These are phyloP conservation scores for Bolinopsis microptera DNA, from an alignment of 37 sponge, comb jelly and placozoan genomes.

Conservation along the genomic window DNA sequence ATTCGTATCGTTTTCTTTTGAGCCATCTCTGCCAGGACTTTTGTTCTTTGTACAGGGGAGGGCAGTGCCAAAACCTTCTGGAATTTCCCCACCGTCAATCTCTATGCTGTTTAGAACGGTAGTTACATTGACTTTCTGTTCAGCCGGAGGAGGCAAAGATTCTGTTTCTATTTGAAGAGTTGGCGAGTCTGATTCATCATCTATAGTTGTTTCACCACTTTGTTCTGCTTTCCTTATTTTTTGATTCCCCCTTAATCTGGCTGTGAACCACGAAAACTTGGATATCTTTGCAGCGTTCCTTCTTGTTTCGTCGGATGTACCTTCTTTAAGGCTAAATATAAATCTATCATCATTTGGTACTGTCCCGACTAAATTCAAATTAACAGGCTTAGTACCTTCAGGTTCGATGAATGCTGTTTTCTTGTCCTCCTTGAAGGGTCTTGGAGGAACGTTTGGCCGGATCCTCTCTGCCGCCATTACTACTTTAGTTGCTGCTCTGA, in stretches of 20 bases:
- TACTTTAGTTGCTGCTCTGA: neutral
- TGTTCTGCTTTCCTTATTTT: neutral
- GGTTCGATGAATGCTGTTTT: neutral
- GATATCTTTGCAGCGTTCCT: neutral
- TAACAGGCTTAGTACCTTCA: neutral
- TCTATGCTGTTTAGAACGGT: neutral
- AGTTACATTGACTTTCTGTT: neutral
- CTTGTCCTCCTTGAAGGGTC: too few relatives aligned
- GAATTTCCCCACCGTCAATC: too few relatives aligned
- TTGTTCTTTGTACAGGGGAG: too few relatives aligned
- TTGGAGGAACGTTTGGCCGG: neutral
- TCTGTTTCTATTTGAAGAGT: too few relatives aligned
- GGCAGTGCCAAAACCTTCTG: too few relatives aligned
- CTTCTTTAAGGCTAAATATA: neutral
- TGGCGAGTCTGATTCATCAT: too few relatives aligned
- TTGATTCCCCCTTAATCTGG: neutral
- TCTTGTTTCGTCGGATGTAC: neutral
- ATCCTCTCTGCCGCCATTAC: neutral
- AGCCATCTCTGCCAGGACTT: too few relatives aligned
- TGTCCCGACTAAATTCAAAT: neutral
- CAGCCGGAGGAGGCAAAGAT: too few relatives aligned
- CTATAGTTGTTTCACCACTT: too few relatives aligned
- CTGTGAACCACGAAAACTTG: neutral
- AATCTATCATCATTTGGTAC: neutral
- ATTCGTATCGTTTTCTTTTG: too few relatives aligned